These are phyloP conservation scores for Podilymbus podiceps DNA, from an alignment of 2,113 vertebrate species.

Conservation along the genomic window DNA sequence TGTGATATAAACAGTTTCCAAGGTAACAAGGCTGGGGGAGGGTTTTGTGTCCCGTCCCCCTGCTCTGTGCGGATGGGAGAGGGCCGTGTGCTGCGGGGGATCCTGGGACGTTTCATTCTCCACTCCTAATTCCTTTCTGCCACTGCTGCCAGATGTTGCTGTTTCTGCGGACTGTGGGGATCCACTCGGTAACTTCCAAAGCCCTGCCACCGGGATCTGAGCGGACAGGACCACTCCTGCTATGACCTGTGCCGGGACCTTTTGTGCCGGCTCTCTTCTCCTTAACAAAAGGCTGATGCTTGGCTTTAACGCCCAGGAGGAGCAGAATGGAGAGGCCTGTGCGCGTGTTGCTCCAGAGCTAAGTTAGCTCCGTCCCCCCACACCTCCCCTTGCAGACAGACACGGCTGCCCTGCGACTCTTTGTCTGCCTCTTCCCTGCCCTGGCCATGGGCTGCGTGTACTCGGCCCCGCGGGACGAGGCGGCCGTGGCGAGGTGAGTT, in stretches of 20 bases:
- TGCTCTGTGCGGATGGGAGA: constrained; percentile 72
- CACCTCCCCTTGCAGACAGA: background rate
- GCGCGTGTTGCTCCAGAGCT: constrained; percentile 1
- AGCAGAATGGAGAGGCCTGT: constrained; percentile 21
- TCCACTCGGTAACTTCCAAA: constrained; percentile 4
- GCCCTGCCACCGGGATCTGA: background rate
- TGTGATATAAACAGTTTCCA: constrained; percentile 81
- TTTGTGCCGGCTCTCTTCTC: constrained; percentile 37
- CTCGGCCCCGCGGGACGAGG: constrained; percentile 82
- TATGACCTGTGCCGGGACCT: constrained; percentile 33
- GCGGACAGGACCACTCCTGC: background rate
- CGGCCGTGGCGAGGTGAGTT: constrained; percentile 83
- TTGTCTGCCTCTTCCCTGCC: constrained; percentile 13
- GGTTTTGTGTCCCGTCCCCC: constrained; percentile 65
- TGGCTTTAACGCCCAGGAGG: constrained; percentile 10
- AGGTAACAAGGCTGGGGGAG: constrained; percentile 75
- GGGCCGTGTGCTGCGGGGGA: constrained; percentile 58
- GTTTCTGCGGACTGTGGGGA: constrained; percentile 52
- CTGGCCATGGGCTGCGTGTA: constrained; percentile 86
- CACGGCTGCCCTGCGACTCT: constrained; percentile 13
- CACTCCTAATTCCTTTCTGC: constrained; percentile 67
- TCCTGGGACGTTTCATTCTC: constrained; percentile 77
- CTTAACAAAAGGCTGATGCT: constrained; percentile 50
- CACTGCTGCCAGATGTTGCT: constrained; percentile 84
- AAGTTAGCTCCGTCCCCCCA: background rate